Percentiles rank a stretch among this genome's conserved stretches.
phyloP scores from a whole-genome alignment of 2,888 invertebrate species.

The Chesias legatella region DNA sequence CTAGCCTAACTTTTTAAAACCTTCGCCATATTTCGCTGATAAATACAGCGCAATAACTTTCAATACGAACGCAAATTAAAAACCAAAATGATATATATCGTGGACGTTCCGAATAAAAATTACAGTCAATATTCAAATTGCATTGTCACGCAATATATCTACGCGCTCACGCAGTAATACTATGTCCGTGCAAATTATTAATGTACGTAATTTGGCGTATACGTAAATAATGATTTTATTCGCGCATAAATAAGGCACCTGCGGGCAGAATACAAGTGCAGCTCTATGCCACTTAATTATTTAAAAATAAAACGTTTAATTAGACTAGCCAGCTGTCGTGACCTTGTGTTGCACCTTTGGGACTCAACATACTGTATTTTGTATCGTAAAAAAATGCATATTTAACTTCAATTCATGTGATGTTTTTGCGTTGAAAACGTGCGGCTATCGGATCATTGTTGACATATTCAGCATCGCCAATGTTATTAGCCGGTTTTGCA shows the following conservation, averaged over 20 bases:
- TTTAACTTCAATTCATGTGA: slow-evolving; percentile 53
- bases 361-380: slow-evolving; percentile 61
- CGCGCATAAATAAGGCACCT: slow-evolving; percentile 69
- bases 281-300: slow-evolving; percentile 70
- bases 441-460: slow-evolving; percentile 44
- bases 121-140: slow-evolving; percentile 32
- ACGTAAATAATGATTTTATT: slow-evolving; percentile 74
- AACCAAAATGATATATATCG: slow-evolving; percentile 12
- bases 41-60: slow-evolving; percentile 3
- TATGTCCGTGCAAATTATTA: slow-evolving; percentile 45
- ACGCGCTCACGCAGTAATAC: slow-evolving; percentile 35
- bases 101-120: slow-evolving; percentile 2
- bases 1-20: slow-evolving; percentile 68
- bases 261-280: slow-evolving; percentile 36
- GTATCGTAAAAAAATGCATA: slow-evolving; percentile 69
- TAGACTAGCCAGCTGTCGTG: slow-evolving; percentile 68
- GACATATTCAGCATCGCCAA: slow-evolving; percentile 46
- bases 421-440: slow-evolving; percentile 40
- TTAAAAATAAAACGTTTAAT: slow-evolving; percentile 78
- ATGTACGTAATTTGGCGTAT: slow-evolving; percentile 66
- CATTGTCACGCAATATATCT: slow-evolving; percentile 33
- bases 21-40: not conserved
- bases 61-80: slow-evolving; percentile 4
- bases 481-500: slow-evolving; percentile 49
- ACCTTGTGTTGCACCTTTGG: slow-evolving; percentile 76